phyloP scores from a whole-genome alignment of 2,888 invertebrate genomes.

The Thereva unica region DNA sequence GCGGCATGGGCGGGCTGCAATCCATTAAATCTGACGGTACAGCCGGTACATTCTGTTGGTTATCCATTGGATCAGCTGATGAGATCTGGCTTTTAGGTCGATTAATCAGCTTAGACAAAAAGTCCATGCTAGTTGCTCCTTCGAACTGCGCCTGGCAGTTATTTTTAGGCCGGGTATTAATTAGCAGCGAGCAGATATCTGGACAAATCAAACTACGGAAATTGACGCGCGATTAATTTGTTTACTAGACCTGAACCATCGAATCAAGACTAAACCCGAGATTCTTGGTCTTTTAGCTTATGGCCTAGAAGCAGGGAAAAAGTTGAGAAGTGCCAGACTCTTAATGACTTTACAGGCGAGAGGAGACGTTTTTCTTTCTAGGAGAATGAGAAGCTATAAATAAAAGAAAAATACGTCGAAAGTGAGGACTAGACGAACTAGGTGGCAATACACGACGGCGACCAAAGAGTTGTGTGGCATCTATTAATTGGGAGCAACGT shows the following conservation, averaged over 20 bases:
- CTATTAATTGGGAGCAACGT: no score
- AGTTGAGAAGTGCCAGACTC: no score
- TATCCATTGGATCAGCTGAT: slow-evolving; percentile 42
- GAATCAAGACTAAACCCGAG: slow-evolving; percentile 14
- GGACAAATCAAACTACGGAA: slow-evolving; percentile 13
- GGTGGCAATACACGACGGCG: no score
- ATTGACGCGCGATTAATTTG: slow-evolving; percentile 28
- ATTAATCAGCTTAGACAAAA: slow-evolving; percentile 55
- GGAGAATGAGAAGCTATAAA: no score
- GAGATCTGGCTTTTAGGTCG: slow-evolving; percentile 51
- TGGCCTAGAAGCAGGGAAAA: no score
- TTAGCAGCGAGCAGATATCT: slow-evolving; percentile 6
- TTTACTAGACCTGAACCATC: slow-evolving; percentile 25
- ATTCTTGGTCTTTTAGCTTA: not conserved
- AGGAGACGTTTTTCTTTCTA: no score
- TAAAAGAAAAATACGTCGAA: no score
- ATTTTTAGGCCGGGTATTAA: not conserved
- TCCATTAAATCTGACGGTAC: slow-evolving; percentile 43
- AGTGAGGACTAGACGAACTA: no score
- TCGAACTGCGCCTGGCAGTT: not conserved
- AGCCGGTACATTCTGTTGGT: slow-evolving; percentile 40
- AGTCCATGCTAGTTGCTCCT: slow-evolving; percentile 50
- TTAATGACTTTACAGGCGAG: no score
- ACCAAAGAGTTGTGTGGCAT: no score
- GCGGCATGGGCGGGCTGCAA: not conserved